A percentile compares a stretch with the other conserved stretches of the same genome.
These are phyloP conservation scores for Latheticus oryzae DNA, from an alignment of 2,888 invertebrate genomes.

Conservation along the genomic window DNA sequence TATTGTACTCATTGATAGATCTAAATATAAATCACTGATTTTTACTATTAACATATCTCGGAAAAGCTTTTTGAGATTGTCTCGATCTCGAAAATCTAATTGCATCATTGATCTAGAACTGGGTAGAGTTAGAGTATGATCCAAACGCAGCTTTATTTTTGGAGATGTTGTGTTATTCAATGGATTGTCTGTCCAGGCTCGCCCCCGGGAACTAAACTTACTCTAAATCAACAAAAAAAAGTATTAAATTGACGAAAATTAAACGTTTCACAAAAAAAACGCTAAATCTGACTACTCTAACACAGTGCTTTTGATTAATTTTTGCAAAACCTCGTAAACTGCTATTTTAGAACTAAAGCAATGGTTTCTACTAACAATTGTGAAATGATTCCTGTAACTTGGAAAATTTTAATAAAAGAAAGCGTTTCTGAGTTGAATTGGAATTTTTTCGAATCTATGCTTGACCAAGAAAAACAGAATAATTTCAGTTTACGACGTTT, in stretches of 20 bases:
- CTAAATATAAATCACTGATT: conserved; percentile 74
- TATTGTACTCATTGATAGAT: conserved; percentile 84
- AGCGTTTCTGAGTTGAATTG: no score
- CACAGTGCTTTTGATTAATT: no score
- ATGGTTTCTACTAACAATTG: no score
- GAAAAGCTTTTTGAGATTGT: conserved; percentile 65
- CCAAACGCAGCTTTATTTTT: conserved; percentile 72
- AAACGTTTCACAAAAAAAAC: conserved; percentile 17
- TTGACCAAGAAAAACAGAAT: no score
- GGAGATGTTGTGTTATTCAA: conserved; percentile 67
- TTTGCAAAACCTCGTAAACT: no score
- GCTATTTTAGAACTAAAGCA: no score
- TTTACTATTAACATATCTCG: conserved; percentile 72
- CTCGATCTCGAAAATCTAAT: conserved; percentile 65
- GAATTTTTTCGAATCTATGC: no score
- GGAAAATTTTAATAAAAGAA: no score
- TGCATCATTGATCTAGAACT: conserved; percentile 54
- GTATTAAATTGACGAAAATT: conserved; percentile 14
- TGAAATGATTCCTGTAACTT: no score
- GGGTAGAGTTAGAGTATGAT: conserved; percentile 70
- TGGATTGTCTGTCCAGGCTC: conserved; percentile 82
- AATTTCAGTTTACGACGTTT: no score
- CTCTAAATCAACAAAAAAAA: conserved; percentile 68
- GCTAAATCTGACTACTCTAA: no score
- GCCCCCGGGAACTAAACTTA: conserved; percentile 84